These are phyloP conservation scores for Motacilla alba DNA, from an alignment of 2,113 vertebrate species.

Conservation along the genomic window DNA sequence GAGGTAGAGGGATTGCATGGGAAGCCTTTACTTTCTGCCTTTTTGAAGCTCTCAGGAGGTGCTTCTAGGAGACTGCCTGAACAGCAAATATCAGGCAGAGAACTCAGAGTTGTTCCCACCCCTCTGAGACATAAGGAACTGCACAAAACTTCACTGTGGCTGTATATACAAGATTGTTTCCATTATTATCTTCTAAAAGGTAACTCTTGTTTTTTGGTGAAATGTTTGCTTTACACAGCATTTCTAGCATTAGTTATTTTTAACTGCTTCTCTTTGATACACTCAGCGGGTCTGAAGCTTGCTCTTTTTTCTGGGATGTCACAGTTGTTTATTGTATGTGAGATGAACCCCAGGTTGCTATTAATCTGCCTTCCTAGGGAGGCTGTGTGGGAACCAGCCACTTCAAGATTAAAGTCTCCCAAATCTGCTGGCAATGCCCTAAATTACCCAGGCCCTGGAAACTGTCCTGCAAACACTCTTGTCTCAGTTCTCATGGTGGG, in stretches of 20 bases:
- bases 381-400: not conserved
- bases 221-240: not conserved
- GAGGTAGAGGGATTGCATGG: not conserved
- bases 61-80: not conserved
- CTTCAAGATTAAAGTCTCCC: not conserved
- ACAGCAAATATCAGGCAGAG: not conserved
- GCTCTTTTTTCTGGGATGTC: not conserved
- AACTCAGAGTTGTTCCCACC: not conserved
- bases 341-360: not conserved
- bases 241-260: constrained; percentile 2
- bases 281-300: not conserved
- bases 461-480: not conserved
- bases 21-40: not conserved
- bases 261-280: not conserved
- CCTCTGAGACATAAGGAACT: not conserved
- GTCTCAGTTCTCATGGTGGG: not conserved
- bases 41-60: not conserved
- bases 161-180: not conserved
- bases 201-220: not conserved
- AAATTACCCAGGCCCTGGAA: not conserved
- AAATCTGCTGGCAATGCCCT: not conserved
- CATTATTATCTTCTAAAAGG: not conserved
- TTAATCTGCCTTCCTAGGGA: not conserved
- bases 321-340: not conserved
- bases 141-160: not conserved